Evolutionary conservation across 1,140 invertebrate genomes (phyloP).

Genomic region (Pseudobourletiella spinata): DNA sequence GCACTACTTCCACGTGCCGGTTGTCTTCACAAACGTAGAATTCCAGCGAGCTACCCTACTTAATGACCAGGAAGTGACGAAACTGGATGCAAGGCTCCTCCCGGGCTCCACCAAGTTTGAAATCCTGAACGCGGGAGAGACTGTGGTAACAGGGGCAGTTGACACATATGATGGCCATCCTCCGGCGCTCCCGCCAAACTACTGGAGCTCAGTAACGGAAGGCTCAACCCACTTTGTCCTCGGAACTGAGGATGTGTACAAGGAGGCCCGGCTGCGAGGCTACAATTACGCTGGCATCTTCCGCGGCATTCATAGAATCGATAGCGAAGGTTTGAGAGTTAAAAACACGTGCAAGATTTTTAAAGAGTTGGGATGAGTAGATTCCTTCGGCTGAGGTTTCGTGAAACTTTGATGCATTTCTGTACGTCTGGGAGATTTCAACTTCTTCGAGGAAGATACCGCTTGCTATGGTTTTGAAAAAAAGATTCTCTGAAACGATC

Average conservation of each 20-base stretch:
- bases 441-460: too few species aligned
- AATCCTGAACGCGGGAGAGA: constrained; percentile 72
- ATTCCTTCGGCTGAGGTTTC: too few species aligned
- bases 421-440: too few species aligned
- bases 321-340: constrained; percentile 55
- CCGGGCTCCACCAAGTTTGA: constrained; percentile 83
- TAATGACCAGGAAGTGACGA: constrained; percentile 67
- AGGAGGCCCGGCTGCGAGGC: constrained; percentile 81
- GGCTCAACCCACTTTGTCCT: too few species aligned
- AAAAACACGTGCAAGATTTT: constrained; percentile 68
- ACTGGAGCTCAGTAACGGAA: too few species aligned
- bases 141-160: too few species aligned
- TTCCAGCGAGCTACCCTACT: constrained; percentile 89
- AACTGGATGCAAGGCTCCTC: constrained; percentile 80
- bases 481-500: too few species aligned
- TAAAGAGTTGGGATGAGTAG: too few species aligned
- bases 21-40: constrained; percentile 77
- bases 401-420: too few species aligned
- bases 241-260: constrained; percentile 76
- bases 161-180: too few species aligned
- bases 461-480: too few species aligned
- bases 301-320: constrained; percentile 61
- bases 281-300: constrained; percentile 89
- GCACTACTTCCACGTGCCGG: constrained; percentile 70
- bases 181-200: too few species aligned